Conservation (phyloP, 2,113 vertebrate species). For the Illadopsis cleaveri region DNA sequence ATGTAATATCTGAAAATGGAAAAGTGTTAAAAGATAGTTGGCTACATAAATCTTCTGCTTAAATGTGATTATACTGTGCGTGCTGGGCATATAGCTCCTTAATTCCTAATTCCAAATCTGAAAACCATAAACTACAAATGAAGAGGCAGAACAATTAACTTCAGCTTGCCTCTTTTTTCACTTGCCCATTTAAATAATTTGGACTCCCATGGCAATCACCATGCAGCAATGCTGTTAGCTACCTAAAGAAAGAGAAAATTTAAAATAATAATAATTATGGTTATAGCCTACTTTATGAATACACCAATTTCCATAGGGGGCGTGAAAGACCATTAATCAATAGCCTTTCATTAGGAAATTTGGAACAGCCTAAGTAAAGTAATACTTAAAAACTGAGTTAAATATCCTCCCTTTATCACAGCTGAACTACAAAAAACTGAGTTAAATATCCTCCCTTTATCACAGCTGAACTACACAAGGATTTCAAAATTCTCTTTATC, state of each 20-base stretch:
- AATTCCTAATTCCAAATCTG: not conserved
- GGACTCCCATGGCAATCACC: not conserved
- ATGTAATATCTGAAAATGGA: not conserved
- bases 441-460: not conserved
- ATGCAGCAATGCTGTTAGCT: not conserved
- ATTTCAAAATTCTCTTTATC: not conserved
- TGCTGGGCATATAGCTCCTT: not conserved
- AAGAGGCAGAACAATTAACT: not conserved
- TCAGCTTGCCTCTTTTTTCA: not conserved
- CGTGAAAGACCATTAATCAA: not conserved
- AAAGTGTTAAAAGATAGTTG: not conserved
- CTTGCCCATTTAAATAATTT: not conserved
- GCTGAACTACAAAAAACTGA: too few relatives aligned
- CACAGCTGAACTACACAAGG: not conserved
- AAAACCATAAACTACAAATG: not conserved
- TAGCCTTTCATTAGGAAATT: not conserved
- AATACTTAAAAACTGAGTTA: not conserved
- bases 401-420: not conserved
- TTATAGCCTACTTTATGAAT: not conserved
- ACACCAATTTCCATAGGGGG: not conserved
- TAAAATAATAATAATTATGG: not conserved
- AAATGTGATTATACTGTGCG: not conserved
- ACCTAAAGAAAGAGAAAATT: not conserved
- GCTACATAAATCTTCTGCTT: not conserved
- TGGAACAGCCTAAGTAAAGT: not conserved